Evolutionary conservation across 1,140 invertebrate species (phyloP), one percentile per base, ranked within the genome.

Genomic region (Dufourea novaeangliae): DNA sequence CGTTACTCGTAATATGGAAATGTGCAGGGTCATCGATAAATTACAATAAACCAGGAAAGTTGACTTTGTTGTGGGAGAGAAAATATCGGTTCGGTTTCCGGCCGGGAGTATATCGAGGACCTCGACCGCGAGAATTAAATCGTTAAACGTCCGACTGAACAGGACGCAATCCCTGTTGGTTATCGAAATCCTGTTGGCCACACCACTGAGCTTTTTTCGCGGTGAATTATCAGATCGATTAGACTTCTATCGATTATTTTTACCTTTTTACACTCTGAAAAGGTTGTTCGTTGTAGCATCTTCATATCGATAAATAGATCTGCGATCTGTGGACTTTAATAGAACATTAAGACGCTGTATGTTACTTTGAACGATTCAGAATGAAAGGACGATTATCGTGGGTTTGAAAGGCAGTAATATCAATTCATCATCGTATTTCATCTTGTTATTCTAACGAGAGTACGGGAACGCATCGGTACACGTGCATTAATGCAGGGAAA

Each of bases 1-100:
- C 50, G 72, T 62, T 50, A 46, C 69, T 74, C 52, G 80, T 86
- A 83, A 76, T 71, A 67, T 82, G 84, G 75, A 87, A 87, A 88
- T 85, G 87, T 85, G 70, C 41, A 56, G 56, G 86, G 73, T 69
- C 82, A 79, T 86, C 86, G 80, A 87, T 87, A 87, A 87, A 88
- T 88, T 88, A 86, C 83, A 75, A 88, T 87, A 82, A 88, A 83
- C 68, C 66, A 64, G 50, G 46, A 56, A 39, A 37, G 61, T 67
- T 59, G 81, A 75, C 71, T 84, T 83, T 20, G 75, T 74, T 14
- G 22, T 27, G 7, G 17, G 17, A 41, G 14, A 57, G 77, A 76
- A 71, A 80, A 84, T 84, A 50, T 78, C 72, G 56, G 17, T 39
- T 68, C 32, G 12, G 52, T 17, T 17, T 44, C n/a, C n/a, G 20